Evolutionary conservation across 2,113 vertebrate species (phyloP), one percentile per base, ranked within the genome.

Genomic region (Miniopterus natalensis): DNA sequence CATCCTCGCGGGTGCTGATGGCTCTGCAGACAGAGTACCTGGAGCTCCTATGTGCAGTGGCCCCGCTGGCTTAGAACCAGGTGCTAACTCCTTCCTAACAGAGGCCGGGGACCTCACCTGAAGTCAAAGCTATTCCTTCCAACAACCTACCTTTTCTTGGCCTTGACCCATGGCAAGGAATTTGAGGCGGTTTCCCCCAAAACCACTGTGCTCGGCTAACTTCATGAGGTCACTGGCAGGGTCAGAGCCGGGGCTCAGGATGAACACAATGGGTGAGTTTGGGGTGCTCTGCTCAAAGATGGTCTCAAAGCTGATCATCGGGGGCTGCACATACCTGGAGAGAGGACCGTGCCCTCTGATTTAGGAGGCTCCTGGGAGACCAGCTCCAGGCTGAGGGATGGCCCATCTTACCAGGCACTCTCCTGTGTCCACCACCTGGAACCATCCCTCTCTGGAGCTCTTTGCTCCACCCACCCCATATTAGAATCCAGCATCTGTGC

Each of bases 111-210:
- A 12, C 92, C 63, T 68, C 79, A 15, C 31, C 31, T 7, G 6
- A 2, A 4, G 0, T 21, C 1, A 61, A 17, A 0, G 23, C 18
- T 3, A 9, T n/a, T 8, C 23, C 73, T 51, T 11, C 53, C 78
- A 45, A 25, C 25, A 11, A 10, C 27, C 6, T 98, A 99, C 99
- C 99, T 99, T 99, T 80, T 99, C 99, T 87, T 99, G 99, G 29
- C 99, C 99, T 97, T 99, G 99, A 42, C 99, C 99, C 99, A 99
- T 99, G 36, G 99, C 99, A 2, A 99, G 99, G 96, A 99, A 99
- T 92, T 99, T 99, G 93, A 99, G 99, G 87, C 99, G 99, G 91
- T 97, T 99, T 40, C 98, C 99, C 88, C 98, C 99, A 95, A 99
- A 99, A 27, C 99, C 99, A 0, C 97, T 98, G 63, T 97, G 98